phyloP scores from a whole-genome alignment of 1,140 invertebrate species.

The Homarus americanus region DNA sequence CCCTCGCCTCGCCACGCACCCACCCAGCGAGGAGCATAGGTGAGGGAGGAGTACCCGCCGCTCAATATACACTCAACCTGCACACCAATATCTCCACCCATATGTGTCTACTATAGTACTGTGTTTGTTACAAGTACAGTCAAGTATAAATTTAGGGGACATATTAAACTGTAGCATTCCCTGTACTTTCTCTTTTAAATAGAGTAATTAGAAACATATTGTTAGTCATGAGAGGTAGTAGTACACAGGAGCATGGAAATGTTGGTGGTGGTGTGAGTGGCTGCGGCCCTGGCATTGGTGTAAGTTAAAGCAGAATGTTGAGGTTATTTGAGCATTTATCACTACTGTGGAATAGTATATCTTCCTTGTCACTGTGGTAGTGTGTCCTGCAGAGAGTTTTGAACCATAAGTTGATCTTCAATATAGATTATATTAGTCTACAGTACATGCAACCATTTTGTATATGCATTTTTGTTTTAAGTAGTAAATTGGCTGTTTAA shows the following conservation, averaged over 20 bases:
- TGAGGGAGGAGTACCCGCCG: constrained; percentile 43
- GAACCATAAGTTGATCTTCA: background rate
- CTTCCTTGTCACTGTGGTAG: background rate
- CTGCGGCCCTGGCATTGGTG: background rate
- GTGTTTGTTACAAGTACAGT: background rate
- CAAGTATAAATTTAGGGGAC: background rate
- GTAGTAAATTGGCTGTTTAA: background rate
- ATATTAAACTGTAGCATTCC: background rate
- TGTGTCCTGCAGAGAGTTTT: background rate
- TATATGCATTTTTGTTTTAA: background rate
- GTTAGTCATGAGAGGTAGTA: background rate
- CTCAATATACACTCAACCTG: background rate
- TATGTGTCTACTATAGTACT: background rate
- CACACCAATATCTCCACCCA: constrained; percentile 24
- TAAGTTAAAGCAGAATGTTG: constrained; percentile 29
- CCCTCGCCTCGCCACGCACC: background rate
- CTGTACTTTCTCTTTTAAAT: background rate
- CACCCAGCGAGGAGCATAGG: constrained; percentile 66
- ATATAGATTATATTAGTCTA: background rate
- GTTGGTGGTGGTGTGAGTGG: constrained; percentile 17
- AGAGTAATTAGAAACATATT: background rate
- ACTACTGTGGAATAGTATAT: constrained; percentile 31
- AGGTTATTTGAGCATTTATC: constrained; percentile 8
- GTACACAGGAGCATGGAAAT: constrained; percentile 10
- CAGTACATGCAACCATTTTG: background rate